phyloP scores from a whole-genome alignment of 2,888 invertebrate species.

The Rhogogaster chlorosoma region DNA sequence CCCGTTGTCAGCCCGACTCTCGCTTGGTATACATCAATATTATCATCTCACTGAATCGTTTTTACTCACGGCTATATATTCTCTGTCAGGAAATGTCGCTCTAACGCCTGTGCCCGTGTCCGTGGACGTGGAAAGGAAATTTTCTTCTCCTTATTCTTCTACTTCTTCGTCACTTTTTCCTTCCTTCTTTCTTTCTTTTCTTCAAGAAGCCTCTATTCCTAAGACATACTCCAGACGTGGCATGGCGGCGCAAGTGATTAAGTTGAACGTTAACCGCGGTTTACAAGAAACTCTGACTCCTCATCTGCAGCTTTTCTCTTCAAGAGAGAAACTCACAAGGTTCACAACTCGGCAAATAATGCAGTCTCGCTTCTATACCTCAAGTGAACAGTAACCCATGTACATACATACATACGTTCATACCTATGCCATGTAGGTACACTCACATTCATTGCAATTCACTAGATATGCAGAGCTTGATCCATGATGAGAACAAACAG shows the following conservation, averaged over 20 bases:
- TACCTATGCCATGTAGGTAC: not conserved
- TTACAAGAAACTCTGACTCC: not conserved
- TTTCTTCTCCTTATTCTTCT: not conserved
- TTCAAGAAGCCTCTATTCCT: not conserved
- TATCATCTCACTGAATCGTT: constrained; percentile 7
- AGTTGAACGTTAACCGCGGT: constrained; percentile 14
- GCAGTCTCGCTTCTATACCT: not conserved
- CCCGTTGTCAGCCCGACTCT: not conserved
- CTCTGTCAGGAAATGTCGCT: not conserved
- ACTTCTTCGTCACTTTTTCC: not conserved
- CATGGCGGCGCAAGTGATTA: constrained; percentile 22
- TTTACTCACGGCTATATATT: not conserved
- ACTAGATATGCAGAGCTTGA: constrained; percentile 2
- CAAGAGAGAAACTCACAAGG: not conserved
- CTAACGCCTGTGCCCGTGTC: not conserved
- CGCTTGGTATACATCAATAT: not conserved
- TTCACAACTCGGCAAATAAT: not conserved
- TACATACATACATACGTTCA: not conserved
- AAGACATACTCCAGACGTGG: constrained; percentile 3
- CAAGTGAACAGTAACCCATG: not conserved
- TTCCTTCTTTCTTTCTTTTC: not conserved
- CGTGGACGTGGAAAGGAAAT: constrained; percentile 1
- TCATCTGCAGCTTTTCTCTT: constrained; percentile 1
- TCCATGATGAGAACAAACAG: constrained; percentile 22
- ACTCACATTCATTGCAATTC: not conserved